Evolutionary conservation across 2,113 vertebrate genomes (phyloP).

Genomic region (Lutjanus erythropterus): DNA sequence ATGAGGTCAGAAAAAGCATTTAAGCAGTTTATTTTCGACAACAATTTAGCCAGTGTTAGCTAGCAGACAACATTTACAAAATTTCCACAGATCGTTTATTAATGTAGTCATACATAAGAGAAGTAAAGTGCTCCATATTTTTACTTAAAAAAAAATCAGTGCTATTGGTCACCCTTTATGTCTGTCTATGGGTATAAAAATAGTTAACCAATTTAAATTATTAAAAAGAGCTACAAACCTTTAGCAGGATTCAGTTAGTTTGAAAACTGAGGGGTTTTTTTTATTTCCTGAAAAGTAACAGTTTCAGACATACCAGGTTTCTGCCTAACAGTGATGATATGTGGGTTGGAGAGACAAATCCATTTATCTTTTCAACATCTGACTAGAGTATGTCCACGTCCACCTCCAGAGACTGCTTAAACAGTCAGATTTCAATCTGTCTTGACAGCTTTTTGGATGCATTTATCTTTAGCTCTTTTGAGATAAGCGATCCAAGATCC

Average conservation of each 20-base stretch:
- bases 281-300: too few relatives aligned
- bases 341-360: neutral
- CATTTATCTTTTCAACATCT: neutral
- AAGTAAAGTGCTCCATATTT: too few relatives aligned
- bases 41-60: neutral
- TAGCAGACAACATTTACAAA: neutral
- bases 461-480: neutral
- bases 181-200: too few relatives aligned
- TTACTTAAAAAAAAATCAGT: too few relatives aligned
- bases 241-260: too few relatives aligned
- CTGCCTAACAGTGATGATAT: neutral
- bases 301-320: too few relatives aligned
- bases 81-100: neutral
- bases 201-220: too few relatives aligned
- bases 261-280: too few relatives aligned
- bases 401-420: too few relatives aligned
- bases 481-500: too few relatives aligned
- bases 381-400: neutral
- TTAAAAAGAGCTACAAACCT: too few relatives aligned
- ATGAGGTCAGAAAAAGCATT: neutral
- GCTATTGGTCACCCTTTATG: too few relatives aligned
- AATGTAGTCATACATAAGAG: neutral
- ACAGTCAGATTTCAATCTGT: neutral
- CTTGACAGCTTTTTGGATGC: neutral
- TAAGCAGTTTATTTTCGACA: neutral